A percentile compares a stretch with the other conserved stretches of the same genome.
These are phyloP conservation scores for Pararge aegeria DNA, from an alignment of 1,140 invertebrate genomes.

Conservation along the genomic window DNA sequence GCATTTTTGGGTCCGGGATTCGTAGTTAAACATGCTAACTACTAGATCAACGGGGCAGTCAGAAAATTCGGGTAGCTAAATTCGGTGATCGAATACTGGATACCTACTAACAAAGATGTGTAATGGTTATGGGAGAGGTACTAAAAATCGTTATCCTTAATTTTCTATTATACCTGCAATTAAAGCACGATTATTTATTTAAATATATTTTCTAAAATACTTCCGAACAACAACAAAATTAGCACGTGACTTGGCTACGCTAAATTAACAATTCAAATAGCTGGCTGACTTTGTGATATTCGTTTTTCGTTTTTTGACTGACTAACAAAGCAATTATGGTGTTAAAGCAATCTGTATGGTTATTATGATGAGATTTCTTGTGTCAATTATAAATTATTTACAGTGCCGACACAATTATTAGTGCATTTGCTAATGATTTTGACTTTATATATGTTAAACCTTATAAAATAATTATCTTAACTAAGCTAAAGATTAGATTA, in stretches of 20 bases:
- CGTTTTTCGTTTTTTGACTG: neutral
- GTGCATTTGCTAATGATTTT: neutral
- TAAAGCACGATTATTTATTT: neutral
- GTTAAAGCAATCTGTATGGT: neutral
- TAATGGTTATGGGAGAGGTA: no score
- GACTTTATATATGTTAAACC: neutral
- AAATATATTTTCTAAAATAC: neutral
- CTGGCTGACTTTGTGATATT: neutral
- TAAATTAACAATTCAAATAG: slow-evolving; percentile 7
- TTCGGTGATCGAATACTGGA: no score
- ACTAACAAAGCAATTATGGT: neutral
- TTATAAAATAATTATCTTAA: no score
- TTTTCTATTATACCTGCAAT: no score
- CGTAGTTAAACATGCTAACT: no score
- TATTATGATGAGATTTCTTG: neutral
- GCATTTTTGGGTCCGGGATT: no score
- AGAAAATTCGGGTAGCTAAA: no score
- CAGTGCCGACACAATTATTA: neutral
- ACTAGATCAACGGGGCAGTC: no score
- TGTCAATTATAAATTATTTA: neutral
- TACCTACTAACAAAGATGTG: no score
- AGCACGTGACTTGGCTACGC: neutral
- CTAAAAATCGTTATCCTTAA: no score
- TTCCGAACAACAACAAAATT: neutral
- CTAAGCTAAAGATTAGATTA: no score